Conservation (phyloP, 2,888 invertebrate genomes). For the Xestia sexstrigata region DNA sequence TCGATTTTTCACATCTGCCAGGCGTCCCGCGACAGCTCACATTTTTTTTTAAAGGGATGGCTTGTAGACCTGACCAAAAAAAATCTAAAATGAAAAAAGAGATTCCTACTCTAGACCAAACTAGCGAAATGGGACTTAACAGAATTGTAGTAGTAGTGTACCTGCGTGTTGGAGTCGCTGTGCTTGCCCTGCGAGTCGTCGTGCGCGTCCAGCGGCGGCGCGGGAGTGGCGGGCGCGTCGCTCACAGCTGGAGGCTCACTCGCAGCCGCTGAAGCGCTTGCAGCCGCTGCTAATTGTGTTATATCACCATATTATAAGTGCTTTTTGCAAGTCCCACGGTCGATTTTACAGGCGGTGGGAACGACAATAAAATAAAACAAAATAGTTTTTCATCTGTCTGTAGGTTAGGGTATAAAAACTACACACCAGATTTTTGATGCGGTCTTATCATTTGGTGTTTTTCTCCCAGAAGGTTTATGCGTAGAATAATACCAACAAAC, state of each 20-base stretch:
- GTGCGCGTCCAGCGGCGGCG: conserved; percentile 85
- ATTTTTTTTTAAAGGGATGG: too few species aligned
- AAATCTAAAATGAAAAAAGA: background rate
- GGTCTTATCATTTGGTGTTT: background rate
- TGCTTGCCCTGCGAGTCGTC: conserved; percentile 95
- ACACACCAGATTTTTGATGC: background rate
- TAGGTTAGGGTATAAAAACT: background rate
- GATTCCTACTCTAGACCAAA: background rate
- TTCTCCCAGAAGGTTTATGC: background rate
- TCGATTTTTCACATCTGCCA: too few species aligned
- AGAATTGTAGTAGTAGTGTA: conserved; percentile 52
- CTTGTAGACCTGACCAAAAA: background rate
- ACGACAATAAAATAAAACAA: background rate
- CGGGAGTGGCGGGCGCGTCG: conserved; percentile 83
- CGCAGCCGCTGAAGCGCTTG: conserved; percentile 18
- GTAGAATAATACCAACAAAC: background rate
- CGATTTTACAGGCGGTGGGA: background rate
- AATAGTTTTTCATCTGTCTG: background rate
- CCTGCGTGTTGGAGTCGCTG: conserved; percentile 94
- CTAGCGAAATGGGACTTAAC: background rate
- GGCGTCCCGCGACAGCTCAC: too few species aligned
- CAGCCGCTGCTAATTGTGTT: background rate
- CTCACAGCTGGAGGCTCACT: conserved; percentile 57
- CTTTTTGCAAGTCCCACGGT: background rate
- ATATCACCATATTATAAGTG: background rate